Evolutionary conservation across 2,113 vertebrate species (phyloP).

Genomic region (Brachionichthys hirsutus): DNA sequence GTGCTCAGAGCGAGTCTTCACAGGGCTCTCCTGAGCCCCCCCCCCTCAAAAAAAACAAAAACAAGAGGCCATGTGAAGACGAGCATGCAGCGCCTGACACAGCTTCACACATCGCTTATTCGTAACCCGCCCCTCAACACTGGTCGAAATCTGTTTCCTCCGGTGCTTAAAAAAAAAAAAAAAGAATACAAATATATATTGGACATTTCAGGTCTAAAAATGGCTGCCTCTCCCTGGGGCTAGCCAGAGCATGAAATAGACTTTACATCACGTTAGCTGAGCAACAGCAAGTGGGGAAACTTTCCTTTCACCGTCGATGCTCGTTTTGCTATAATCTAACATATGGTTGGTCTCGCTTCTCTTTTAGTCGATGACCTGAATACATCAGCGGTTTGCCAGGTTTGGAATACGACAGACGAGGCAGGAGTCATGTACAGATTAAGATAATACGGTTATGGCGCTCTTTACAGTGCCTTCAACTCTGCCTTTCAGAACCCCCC

Average conservation of each 20-base stretch:
- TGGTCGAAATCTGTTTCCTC: slow-evolving; percentile 49
- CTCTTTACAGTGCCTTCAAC: slow-evolving; percentile 52
- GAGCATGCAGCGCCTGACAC: slow-evolving; percentile 11
- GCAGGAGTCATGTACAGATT: slow-evolving; percentile 62
- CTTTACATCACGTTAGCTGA: slow-evolving; percentile 73
- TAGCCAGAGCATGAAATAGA: slow-evolving; percentile 77
- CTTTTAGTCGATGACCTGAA: slow-evolving; percentile 65
- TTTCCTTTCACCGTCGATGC: slow-evolving; percentile 32
- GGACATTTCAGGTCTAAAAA: slow-evolving; percentile 73
- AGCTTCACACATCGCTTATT: slow-evolving; percentile 48
- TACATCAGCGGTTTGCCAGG: slow-evolving; percentile 68
- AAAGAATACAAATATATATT: slow-evolving; percentile 48
- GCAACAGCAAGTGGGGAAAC: slow-evolving; percentile 56
- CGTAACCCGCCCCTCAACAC: slow-evolving; percentile 46
- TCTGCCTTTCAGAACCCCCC: slow-evolving; percentile 57
- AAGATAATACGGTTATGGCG: slow-evolving; percentile 62
- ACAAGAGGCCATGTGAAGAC: slow-evolving; percentile 41
- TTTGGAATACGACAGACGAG: slow-evolving; percentile 56
- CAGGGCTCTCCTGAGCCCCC: slow-evolving; percentile 45
- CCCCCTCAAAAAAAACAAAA: slow-evolving; percentile 5
- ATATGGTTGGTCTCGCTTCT: slow-evolving; percentile 36
- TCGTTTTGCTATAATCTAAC: slow-evolving; percentile 68
- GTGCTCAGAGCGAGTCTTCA: slow-evolving; percentile 44
- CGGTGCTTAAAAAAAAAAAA: slow-evolving; percentile 52
- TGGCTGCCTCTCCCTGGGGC: slow-evolving; percentile 52